Base-by-base conservation (phyloP, 2,888 invertebrate species). In the Tineola bisselliella region DNA sequence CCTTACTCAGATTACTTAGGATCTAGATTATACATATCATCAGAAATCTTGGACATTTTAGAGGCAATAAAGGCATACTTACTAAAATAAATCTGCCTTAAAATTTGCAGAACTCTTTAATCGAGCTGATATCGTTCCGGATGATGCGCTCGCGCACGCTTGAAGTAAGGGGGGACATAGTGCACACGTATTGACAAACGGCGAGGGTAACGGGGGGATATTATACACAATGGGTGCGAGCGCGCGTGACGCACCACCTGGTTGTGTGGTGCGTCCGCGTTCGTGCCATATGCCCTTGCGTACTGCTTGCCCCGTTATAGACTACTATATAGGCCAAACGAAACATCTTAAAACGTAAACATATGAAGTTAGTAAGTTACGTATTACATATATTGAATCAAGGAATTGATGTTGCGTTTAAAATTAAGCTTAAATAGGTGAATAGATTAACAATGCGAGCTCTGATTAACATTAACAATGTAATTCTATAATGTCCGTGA, bases 241-340 rank as follows among this genome's bases (percentile, higher is more conserved):
- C 77, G 84, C 81, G 83, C 86, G 84, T 87, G 84, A 86, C 87
- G 86, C 60, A 54, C 31, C 86, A 86, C 84, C 87, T 86, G 87
- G 86, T 73, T 71, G 77, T 72, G 76, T 73, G 72, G 71, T 83
- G 84, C 84, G n/a, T n/a, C n/a, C n/a, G n/a, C 77, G 84, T 82
- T 79, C 76, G 70, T 70, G 76, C 84, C 86, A 84, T 87, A 86
- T 86, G 86, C 80, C 77, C 71, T 68, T 63, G 59, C 6, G n/a
- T 17, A 38, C 38, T 67, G 64, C 64, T 66, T 65, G 66, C 67
- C 68, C 67, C 65, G 65, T 58, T 62, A 59, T 62, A 62, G 63
- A 56, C 25, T 56, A n/a, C 11, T 19, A 19, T 56, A 43, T 43
- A 13, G 43, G 43, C 43, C 13, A 43, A 43, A 43, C 43, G 43